Evolutionary conservation across 2,888 invertebrate genomes (phyloP), one percentile per base, ranked within the genome.

Genomic region (Ariolimax columbianus): DNA sequence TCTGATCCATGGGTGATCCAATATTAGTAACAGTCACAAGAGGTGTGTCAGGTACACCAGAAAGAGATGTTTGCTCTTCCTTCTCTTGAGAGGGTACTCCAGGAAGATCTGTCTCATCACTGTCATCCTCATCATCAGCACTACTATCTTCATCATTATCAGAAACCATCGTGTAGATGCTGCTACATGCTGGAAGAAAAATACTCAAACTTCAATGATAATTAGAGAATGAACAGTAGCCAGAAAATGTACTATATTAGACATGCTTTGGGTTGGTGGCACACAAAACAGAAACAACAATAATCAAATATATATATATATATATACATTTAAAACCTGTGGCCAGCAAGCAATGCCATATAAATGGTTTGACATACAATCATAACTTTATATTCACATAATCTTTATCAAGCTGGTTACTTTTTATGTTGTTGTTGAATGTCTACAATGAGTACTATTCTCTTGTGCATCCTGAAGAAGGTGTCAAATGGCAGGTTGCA

Each of bases 161-260:
- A 77, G 86, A 86, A 40, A 85, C 43, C 26, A 88, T 72, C 40
- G 85, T 86, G 68, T 87, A 88, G 1, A 88, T 86, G 86, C 86
- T 87, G 79, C 89, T 89, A 68, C 89, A 89, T 11, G 84, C 89
- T 89, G 86, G 77, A 43, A 75, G 70, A 55, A 47, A 38, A n/a
- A 63, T n/a, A 63, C n/a, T n/a, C 83, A 40, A 73, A 33, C n/a
- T n/a, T 23, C 38, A 30, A 33, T 38, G 73, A 59, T 26, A 38
- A 78, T 6, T 36, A 4, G 3, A 9, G n/a, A 63, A 63, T 6
- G n/a, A n/a, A 63, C n/a, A 63, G n/a, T 63, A n/a, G n/a, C n/a
- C 23, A 19, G 3, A 19, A 55, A 55, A 55, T 55, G 47, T 47
- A 47, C n/a, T n/a, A n/a, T n/a, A n/a, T n/a, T n/a, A n/a, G n/a